Conservation (phyloP, 2,113 vertebrate species). For the Melospiza georgiana region DNA sequence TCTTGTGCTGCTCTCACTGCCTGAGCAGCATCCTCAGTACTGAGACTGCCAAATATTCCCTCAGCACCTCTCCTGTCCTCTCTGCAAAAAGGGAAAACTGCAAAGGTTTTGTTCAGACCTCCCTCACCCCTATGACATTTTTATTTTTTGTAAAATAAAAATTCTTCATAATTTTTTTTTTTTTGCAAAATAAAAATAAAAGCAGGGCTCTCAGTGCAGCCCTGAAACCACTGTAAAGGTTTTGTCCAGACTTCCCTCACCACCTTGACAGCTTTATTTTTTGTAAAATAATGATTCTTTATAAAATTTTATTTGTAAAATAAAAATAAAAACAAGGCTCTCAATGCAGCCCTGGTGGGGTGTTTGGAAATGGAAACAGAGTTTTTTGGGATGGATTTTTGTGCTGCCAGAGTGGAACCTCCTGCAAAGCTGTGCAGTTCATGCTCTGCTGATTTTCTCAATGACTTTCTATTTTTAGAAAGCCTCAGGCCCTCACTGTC, state of each 20-base stretch:
- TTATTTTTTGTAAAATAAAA: neutral
- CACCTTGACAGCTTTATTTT: too few species aligned
- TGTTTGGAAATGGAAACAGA: accelerated
- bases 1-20: accelerated
- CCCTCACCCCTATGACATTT: too few species aligned
- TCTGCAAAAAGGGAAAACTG: neutral
- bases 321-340: neutral
- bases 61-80: neutral
- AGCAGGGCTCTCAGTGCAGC: too few species aligned
- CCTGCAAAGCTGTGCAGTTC: slow-evolving; percentile 54
- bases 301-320: too few species aligned
- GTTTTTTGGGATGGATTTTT: neutral
- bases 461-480: slow-evolving; percentile 72
- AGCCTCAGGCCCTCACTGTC: slow-evolving; percentile 54
- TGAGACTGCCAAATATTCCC: too few species aligned
- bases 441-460: slow-evolving; percentile 70
- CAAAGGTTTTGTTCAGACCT: neutral
- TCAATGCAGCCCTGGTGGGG: accelerated
- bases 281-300: too few species aligned
- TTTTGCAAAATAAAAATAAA: too few species aligned
- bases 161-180: too few species aligned
- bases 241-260: too few species aligned
- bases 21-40: neutral
- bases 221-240: too few species aligned
- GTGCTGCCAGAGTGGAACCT: neutral